phyloP scores from a whole-genome alignment of 2,113 vertebrate genomes.

The Typhlomys cinereus region DNA sequence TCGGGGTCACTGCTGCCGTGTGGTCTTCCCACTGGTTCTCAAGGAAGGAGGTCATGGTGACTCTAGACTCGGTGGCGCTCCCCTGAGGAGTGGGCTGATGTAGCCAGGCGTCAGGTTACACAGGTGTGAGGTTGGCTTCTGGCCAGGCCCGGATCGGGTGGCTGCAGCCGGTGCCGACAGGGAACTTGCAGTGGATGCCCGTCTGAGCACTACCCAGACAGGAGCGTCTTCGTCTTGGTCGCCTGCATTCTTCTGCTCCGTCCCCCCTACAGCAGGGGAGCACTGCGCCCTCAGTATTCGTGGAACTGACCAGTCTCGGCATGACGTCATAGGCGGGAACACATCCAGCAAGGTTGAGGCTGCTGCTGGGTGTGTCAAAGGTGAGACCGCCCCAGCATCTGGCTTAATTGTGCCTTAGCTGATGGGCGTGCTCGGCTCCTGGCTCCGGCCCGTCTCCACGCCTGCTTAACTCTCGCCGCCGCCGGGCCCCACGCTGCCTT shows the following conservation, averaged over 20 bases:
- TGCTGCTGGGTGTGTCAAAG: constrained; percentile 30
- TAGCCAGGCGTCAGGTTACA: constrained; percentile 23
- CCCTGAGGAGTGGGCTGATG: neutral
- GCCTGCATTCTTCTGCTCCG: constrained; percentile 1
- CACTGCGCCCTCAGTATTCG: neutral
- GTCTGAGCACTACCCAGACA: neutral
- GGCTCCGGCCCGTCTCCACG: neutral
- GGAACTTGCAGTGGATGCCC: neutral
- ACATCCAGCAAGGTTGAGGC: neutral
- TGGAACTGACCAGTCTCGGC: neutral
- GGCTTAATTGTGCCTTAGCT: neutral
- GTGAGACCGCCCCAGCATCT: neutral
- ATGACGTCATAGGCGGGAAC: neutral
- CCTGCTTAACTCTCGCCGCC: neutral
- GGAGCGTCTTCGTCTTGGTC: constrained; percentile 36
- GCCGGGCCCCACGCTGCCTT: neutral
- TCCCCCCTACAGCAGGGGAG: no score
- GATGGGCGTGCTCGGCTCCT: neutral
- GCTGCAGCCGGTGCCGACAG: constrained; percentile 8
- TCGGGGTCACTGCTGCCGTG: neutral
- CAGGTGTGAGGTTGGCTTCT: neutral
- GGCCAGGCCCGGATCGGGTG: neutral
- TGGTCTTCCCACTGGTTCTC: neutral
- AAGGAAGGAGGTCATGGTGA: neutral
- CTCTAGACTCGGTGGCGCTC: neutral